Base-by-base conservation (phyloP, 2,888 invertebrate species). In the Drosophila emarginata region DNA sequence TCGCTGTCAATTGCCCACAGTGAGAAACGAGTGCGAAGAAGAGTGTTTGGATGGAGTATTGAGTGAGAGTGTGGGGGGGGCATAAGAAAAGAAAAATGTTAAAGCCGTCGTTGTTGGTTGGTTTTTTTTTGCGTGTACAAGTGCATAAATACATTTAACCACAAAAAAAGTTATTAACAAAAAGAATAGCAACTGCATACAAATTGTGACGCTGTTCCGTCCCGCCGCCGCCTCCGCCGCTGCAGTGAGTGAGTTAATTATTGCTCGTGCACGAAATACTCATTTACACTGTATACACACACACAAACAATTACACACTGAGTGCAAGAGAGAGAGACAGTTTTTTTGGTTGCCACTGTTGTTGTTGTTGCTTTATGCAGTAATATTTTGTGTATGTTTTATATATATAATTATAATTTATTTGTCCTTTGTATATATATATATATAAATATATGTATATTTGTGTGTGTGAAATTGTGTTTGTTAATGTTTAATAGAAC, bases 221-320 rank as follows among this genome's bases (percentile, higher is more conserved):
- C 45, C 45, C 54, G 54, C 32, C 58, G 57, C 39, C 57, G 40
- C 53, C 54, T 26, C 53, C 12, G 69, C 40, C 39, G 59, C 45
- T 63, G 73, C 79, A 80, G 81, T 79, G 72, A 80, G 72, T 69
- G 70, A 57, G 57, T 75, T 84, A 81, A 84, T 84, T 81, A 81
- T 81, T 77, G 78, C 71, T 70, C 73, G 74, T 74, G 80, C 85
- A 85, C 78, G 82, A 76, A 71, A 79, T 72, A 80, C 63, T 80
- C 69, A 80, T 78, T 81, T 82, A 80, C 76, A 80, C 80, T 58
- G 39, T 61, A 72, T 32, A 67, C 50, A 65, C 50, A 63, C 53
- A 69, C 14, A 61, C 28, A 67, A 15, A 54, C 45, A 67, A 37
- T 50, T 39, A 68, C 28, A 65, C 58, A 64, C 50, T 58, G 62